Evolutionary conservation across 2,888 invertebrate genomes (phyloP), one percentile per base, ranked within the genome.

Genomic region (Argynnis bischoffii): DNA sequence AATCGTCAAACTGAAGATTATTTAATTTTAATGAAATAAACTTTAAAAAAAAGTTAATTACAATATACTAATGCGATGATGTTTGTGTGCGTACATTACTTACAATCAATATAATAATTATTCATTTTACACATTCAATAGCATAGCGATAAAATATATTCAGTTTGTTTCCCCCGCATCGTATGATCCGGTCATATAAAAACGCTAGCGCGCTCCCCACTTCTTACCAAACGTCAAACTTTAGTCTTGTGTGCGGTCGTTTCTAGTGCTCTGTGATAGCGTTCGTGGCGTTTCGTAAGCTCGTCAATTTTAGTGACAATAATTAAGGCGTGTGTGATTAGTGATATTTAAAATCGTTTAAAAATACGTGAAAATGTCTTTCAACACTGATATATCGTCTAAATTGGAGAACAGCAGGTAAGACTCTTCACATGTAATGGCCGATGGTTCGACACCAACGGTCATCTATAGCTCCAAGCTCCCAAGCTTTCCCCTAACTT

Each of bases 371-470:
- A 90, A 89, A 82, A 92, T 92, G 92, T 86, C 92, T 87, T 92
- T 90, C 88, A 90, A 92, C 84, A 91, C 90, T 72, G 92, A 92
- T 74, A 87, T 92, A 77, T 92, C 92, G 64, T 85, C 86, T 63
- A 92, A 88, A 80, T 84, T 93, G 91, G 93, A 93, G 82, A 93
- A 88, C 80, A 93, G 93, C 93, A 93, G 93, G 93, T 93, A 90
- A 77, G 86, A 74, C 75, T 47, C 65, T 60, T 59, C 51, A 55
- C 63, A n/a, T 15, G 63, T 61, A 67, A 69, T 72, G 71, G 69
- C 69, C 64, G 64, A 64, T 65, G 63, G 63, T 41, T 61, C 63
- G 55, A 66, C 55, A 61, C 55, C 50, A 48, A 55, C 55, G 16
- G 57, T 59, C 54, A 60, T 53, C 26, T 60, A 35, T 51, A 31